Evolutionary conservation across 1,140 invertebrate genomes (phyloP).

Genomic region (Caenorhabditis tropicalis): DNA sequence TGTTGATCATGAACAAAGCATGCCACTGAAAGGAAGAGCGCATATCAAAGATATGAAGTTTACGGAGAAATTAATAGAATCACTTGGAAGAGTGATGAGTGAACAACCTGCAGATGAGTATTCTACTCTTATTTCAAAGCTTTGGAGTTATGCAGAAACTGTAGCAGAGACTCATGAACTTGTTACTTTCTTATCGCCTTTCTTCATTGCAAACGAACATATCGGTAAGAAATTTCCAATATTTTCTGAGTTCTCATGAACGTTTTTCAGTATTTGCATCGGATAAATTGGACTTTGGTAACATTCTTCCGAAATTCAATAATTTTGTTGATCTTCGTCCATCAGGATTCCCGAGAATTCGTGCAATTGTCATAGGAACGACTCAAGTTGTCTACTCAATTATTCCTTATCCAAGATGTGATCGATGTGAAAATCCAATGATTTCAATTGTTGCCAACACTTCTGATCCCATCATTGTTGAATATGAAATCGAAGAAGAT

Average conservation of each 20-base stretch:
- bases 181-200: slow-evolving; percentile 55
- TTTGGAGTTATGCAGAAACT: slow-evolving; percentile 32
- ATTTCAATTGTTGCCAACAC: slow-evolving; percentile 49
- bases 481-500: slow-evolving; percentile 56
- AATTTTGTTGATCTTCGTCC: slow-evolving; percentile 54
- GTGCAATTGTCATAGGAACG: neutral
- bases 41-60: slow-evolving; percentile 46
- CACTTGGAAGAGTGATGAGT: slow-evolving; percentile 29
- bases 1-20: slow-evolving; percentile 34
- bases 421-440: slow-evolving; percentile 54
- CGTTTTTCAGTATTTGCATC: slow-evolving; percentile 60
- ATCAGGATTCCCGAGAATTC: slow-evolving; percentile 38
- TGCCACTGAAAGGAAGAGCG: slow-evolving; percentile 4
- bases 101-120: slow-evolving; percentile 40
- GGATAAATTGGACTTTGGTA: slow-evolving; percentile 56
- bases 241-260: too few relatives aligned
- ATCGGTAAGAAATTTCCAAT: slow-evolving; percentile 45
- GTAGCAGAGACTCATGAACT: slow-evolving; percentile 33
- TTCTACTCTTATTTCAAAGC: neutral
- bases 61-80: slow-evolving; percentile 11
- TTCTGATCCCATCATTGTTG: slow-evolving; percentile 57
- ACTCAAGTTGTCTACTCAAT: slow-evolving; percentile 54
- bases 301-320: slow-evolving; percentile 59
- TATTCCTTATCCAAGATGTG: slow-evolving; percentile 39
- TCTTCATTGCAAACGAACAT: slow-evolving; percentile 52